These are phyloP conservation scores for Dinoponera quadriceps DNA, from an alignment of 1,140 invertebrate species.

Conservation along the genomic window DNA sequence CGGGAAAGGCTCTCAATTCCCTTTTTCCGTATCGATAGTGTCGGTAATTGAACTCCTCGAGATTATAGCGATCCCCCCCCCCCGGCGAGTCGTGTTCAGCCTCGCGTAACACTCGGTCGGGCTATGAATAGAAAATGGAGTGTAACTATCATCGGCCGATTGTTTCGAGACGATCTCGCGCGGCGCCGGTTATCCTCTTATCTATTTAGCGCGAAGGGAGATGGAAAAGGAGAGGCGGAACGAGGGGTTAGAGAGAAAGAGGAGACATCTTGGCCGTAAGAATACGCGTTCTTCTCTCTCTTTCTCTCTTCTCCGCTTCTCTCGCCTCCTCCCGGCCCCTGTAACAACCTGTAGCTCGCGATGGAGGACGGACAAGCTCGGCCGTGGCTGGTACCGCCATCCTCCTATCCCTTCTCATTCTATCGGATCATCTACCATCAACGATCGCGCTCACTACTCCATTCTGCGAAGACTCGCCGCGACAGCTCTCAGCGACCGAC, in stretches of 20 bases:
- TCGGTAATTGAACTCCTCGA: constrained; percentile 39
- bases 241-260: too few species aligned
- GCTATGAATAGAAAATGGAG: constrained; percentile 60
- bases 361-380: constrained; percentile 75
- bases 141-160: constrained; percentile 44
- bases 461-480: constrained; percentile 32
- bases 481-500: constrained; percentile 34
- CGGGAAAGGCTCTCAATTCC: too few species aligned
- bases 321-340: background rate
- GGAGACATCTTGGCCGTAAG: constrained; percentile 42
- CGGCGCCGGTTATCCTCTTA: constrained; percentile 49
- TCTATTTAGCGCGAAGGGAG: constrained; percentile 50
- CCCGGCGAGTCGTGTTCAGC: constrained; percentile 9
- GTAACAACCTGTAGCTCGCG: constrained; percentile 42
- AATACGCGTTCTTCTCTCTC: constrained; percentile 5
- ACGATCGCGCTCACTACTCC: constrained; percentile 55
- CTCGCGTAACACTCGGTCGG: constrained; percentile 38
- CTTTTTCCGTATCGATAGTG: constrained; percentile 15
- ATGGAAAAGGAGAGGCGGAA: background rate
- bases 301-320: constrained; percentile 14
- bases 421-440: constrained; percentile 67
- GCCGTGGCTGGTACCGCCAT: constrained; percentile 83
- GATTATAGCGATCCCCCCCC: constrained; percentile 26
- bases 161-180: constrained; percentile 43
- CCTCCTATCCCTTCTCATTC: constrained; percentile 81